phyloP scores from a whole-genome alignment of 2,888 invertebrate species.

The Prosapia bicincta region DNA sequence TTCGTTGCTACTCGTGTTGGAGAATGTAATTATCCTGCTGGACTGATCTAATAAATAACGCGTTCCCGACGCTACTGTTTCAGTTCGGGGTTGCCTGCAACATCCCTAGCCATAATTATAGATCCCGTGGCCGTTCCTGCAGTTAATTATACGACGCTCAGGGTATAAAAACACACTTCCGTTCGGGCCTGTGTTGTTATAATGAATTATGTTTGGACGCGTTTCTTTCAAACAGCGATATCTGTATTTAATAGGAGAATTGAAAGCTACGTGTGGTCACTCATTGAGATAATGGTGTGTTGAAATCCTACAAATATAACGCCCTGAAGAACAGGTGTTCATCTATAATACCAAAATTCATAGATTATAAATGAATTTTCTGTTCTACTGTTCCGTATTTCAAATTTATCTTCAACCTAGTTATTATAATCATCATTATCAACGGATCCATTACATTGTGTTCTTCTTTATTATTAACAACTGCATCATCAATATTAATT shows the following conservation, averaged over 20 bases:
- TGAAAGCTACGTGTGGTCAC: too few relatives aligned
- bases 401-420: too few relatives aligned
- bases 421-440: too few relatives aligned
- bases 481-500: too few relatives aligned
- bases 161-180: background rate
- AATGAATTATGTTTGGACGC: background rate
- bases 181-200: background rate
- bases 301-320: too few relatives aligned
- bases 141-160: background rate
- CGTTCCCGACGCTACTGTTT: background rate
- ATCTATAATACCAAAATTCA: too few relatives aligned
- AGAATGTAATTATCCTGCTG: background rate
- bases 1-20: background rate
- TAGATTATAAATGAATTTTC: too few relatives aligned
- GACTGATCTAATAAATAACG: background rate
- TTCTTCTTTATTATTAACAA: too few relatives aligned
- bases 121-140: background rate
- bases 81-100: background rate
- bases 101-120: background rate
- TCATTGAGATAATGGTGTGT: too few relatives aligned
- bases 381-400: too few relatives aligned
- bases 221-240: background rate
- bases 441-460: too few relatives aligned
- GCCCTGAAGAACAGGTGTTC: too few relatives aligned
- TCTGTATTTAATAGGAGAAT: background rate